A percentile compares a stretch with the other conserved stretches of the same genome.
phyloP scores from a whole-genome alignment of 2,797 vertebrate genomes.

The Sylvilagus floridanus region DNA sequence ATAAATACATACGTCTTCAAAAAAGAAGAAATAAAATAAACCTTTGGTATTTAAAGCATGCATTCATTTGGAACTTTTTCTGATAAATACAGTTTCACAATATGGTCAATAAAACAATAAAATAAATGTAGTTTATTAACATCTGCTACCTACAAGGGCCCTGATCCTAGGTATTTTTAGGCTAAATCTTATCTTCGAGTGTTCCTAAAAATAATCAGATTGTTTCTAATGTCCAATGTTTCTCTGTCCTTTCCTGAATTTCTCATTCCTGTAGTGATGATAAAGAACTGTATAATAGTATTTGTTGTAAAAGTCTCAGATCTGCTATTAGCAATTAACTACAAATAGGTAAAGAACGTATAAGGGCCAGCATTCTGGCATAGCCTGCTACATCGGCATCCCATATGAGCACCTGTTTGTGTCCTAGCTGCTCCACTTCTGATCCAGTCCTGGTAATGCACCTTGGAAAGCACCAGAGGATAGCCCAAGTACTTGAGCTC shows the following conservation, averaged over 20 bases:
- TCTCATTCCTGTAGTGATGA: background rate
- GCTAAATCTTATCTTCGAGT: background rate
- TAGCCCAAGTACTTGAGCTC: too few relatives aligned
- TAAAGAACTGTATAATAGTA: background rate
- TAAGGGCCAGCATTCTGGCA: background rate
- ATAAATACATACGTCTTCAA: too few relatives aligned
- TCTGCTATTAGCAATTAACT: background rate
- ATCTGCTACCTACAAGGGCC: background rate
- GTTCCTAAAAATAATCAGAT: background rate
- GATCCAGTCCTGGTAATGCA: too few relatives aligned
- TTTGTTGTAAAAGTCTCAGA: background rate
- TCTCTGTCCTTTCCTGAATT: background rate
- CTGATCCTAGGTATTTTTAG: background rate
- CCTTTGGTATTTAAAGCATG: background rate
- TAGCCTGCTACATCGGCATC: too few relatives aligned
- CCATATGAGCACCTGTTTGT: too few relatives aligned
- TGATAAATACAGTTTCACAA: background rate
- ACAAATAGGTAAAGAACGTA: background rate
- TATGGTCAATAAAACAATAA: background rate
- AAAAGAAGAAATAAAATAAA: too few relatives aligned
- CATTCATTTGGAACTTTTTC: background rate
- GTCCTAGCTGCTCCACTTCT: too few relatives aligned
- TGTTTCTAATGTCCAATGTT: background rate
- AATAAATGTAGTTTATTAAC: background rate
- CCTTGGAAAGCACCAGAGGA: too few relatives aligned